Evolutionary conservation across 2,888 invertebrate genomes (phyloP).

Genomic region (Tenthredo notha): DNA sequence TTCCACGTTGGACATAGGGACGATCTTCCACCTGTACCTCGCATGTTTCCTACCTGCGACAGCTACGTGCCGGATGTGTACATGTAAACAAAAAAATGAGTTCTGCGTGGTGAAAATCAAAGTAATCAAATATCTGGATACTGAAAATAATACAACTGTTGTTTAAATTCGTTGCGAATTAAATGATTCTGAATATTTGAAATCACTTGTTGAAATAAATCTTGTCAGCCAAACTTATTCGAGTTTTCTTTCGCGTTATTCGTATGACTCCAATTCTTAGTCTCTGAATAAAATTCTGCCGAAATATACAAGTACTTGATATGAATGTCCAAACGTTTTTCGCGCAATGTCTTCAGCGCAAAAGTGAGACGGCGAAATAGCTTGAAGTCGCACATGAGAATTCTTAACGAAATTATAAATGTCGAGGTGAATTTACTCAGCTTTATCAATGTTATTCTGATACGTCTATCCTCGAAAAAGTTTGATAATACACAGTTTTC

Average conservation of each 20-base stretch:
- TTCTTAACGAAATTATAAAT: neutral
- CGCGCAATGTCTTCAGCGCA: neutral
- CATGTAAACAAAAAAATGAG: neutral
- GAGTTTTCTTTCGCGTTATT: neutral
- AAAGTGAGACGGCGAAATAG: neutral
- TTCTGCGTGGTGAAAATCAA: neutral
- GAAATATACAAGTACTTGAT: too few relatives aligned
- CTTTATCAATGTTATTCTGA: neutral
- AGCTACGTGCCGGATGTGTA: slow-evolving; percentile 82
- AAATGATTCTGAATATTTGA: neutral
- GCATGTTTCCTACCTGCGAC: slow-evolving; percentile 89
- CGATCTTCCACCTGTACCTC: slow-evolving; percentile 89
- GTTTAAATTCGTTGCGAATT: neutral
- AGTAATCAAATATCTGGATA: neutral
- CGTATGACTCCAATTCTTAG: neutral
- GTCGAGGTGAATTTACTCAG: neutral
- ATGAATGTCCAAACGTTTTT: too few relatives aligned
- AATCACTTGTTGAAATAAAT: neutral
- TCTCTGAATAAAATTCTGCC: neutral
- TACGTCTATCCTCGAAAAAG: neutral
- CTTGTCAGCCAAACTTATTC: neutral
- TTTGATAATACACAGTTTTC: neutral
- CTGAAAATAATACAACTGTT: neutral
- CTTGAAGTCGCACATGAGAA: neutral
- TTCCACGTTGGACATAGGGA: slow-evolving; percentile 90